phyloP scores from a whole-genome alignment of 2,888 invertebrate species.

The Machimus atricapillus region DNA sequence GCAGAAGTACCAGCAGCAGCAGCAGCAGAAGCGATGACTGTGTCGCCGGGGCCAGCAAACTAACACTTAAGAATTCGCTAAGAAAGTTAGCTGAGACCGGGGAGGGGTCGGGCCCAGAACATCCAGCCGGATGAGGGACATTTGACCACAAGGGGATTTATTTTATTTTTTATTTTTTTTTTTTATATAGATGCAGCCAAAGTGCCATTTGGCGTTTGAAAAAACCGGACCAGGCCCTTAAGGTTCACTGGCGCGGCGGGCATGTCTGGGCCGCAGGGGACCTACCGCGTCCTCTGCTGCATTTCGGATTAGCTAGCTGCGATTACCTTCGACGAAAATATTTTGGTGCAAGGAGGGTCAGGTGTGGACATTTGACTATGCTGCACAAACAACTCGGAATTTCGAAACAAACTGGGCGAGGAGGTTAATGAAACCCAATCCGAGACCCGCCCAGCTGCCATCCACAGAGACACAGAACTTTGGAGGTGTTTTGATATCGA shows the following conservation, averaged over 20 bases:
- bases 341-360: background rate
- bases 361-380: background rate
- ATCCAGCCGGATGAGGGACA: background rate
- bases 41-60: background rate
- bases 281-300: background rate
- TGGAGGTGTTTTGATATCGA: background rate
- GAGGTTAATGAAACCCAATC: background rate
- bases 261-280: background rate
- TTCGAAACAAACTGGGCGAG: background rate
- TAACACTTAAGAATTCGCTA: constrained; percentile 3
- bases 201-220: background rate
- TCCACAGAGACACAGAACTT: background rate
- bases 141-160: background rate
- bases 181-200: background rate
- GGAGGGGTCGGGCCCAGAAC: background rate
- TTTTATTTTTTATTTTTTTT: background rate
- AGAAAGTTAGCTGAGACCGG: background rate
- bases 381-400: background rate
- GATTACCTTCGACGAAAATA: background rate
- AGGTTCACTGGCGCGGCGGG: background rate
- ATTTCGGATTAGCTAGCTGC: background rate
- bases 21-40: background rate
- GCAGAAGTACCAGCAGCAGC: background rate
- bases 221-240: background rate
- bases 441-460: background rate